Percentiles rank a stretch among this genome's conserved stretches.
phyloP scores from a whole-genome alignment of 2,888 invertebrate species.

The Rhaphigaster nebulosa region DNA sequence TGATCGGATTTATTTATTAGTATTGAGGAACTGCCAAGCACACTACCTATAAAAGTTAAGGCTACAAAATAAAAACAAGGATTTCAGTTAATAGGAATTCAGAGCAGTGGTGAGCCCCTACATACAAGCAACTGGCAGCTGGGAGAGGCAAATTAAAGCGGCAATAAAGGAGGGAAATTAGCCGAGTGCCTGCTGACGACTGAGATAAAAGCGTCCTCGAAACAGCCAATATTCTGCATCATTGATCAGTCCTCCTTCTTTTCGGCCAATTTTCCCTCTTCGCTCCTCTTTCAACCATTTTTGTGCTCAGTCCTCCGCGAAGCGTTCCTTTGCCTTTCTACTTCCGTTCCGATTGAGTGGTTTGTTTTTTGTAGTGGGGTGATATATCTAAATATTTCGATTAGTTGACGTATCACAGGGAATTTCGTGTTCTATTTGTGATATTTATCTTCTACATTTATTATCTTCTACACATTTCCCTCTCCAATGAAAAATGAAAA shows the following conservation, averaged over 20 bases:
- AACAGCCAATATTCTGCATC: slow-evolving; percentile 56
- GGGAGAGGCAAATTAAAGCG: neutral
- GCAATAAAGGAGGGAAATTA: slow-evolving; percentile 1
- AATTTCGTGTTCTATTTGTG: too few species aligned
- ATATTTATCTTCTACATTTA: too few species aligned
- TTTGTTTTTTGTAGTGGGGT: neutral
- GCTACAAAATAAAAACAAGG: neutral
- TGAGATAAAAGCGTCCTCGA: slow-evolving; percentile 54
- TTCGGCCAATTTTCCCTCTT: neutral
- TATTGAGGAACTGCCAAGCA: too few species aligned
- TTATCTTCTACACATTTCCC: too few species aligned
- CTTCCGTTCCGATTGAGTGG: neutral
- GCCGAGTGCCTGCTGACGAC: neutral
- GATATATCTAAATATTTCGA: neutral
- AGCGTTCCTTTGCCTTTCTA: neutral
- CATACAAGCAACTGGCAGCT: neutral
- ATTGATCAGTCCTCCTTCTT: slow-evolving; percentile 51
- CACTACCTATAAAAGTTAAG: too few species aligned
- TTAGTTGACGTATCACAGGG: neutral
- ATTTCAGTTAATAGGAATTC: neutral
- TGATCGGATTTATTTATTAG: too few species aligned
- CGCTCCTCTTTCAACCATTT: slow-evolving; percentile 6
- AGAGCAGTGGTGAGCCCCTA: neutral
- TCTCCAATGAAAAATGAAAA: too few species aligned
- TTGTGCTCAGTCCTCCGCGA: neutral